Percentiles rank a stretch among this genome's conserved stretches.
These are phyloP conservation scores for Rotaria socialis DNA, from an alignment of 2,888 invertebrate species.

Conservation along the genomic window DNA sequence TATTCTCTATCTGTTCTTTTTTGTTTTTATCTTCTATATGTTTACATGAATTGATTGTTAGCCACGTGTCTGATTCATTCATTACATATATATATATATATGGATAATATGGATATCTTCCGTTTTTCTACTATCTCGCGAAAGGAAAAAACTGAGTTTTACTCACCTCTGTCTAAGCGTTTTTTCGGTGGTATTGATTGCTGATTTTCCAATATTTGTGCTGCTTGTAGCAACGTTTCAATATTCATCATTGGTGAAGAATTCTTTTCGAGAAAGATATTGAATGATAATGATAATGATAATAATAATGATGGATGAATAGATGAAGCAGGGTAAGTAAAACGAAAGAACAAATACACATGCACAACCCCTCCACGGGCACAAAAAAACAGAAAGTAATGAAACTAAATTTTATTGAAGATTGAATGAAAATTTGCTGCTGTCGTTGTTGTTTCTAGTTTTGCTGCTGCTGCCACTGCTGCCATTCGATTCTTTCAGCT, in stretches of 20 bases:
- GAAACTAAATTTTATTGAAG: conserved; percentile 17
- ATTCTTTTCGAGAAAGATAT: conserved; percentile 7
- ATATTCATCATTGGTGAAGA: conserved; percentile 12
- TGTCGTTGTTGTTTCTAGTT: conserved; percentile 26
- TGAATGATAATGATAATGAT: not conserved
- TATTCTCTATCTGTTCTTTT: not conserved
- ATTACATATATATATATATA: not conserved
- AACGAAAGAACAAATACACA: conserved; percentile 30
- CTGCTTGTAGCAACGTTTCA: conserved; percentile 33
- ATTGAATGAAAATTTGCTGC: conserved; percentile 9
- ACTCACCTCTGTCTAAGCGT: not conserved
- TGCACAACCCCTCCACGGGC: not conserved
- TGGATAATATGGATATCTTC: not conserved
- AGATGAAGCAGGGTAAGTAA: not conserved
- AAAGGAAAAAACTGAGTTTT: not conserved
- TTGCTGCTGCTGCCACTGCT: conserved; percentile 29
- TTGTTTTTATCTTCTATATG: not conserved
- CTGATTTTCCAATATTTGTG: conserved; percentile 25
- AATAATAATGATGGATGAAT: conserved; percentile 22
- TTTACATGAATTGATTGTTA: conserved; percentile 14
- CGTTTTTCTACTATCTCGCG: not conserved
- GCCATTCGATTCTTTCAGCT: conserved; percentile 32
- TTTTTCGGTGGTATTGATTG: conserved; percentile 29
- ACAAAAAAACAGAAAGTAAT: not conserved
- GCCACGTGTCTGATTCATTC: not conserved